Evolutionary conservation across 2,797 vertebrate species (phyloP).

Genomic region (Argentina silus): DNA sequence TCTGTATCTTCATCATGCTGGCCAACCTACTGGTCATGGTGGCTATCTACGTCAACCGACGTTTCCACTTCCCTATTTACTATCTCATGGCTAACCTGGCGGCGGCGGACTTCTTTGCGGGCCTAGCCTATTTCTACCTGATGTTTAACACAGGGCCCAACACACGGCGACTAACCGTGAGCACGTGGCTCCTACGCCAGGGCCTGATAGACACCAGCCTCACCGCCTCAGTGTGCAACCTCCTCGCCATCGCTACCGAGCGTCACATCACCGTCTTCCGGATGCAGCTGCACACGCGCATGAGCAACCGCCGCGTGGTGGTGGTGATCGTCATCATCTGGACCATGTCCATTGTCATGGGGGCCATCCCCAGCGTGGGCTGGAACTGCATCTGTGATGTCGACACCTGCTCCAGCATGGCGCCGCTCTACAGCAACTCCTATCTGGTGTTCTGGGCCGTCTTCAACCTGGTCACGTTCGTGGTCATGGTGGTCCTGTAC

Average conservation of each 20-base stretch:
- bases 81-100: constrained; percentile 99
- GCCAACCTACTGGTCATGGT: constrained; percentile 99
- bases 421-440: constrained; percentile 97
- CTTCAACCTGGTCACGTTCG: constrained; percentile 97
- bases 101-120: constrained; percentile 98
- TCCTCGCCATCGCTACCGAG: constrained; percentile 96
- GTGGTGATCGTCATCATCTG: constrained; percentile 98
- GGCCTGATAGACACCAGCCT: constrained; percentile 98
- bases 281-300: constrained; percentile 98
- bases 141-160: constrained; percentile 99
- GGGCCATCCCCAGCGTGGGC: constrained; percentile 95
- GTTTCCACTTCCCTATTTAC: constrained; percentile 99
- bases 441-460: constrained; percentile 98
- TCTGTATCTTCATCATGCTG: constrained; percentile 99
- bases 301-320: constrained; percentile 97
- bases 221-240: constrained; percentile 95
- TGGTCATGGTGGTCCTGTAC: constrained; percentile 98
- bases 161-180: constrained; percentile 92
- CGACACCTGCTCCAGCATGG: constrained; percentile 94
- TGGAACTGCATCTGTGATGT: constrained; percentile 99
- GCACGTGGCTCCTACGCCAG: constrained; percentile 96
- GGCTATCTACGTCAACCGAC: constrained; percentile 98
- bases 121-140: constrained; percentile 97
- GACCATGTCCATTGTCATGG: constrained; percentile 98
- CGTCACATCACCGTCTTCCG: constrained; percentile 98